Conservation (phyloP, 2,888 invertebrate species). For the Odontocolon sp. region DNA sequence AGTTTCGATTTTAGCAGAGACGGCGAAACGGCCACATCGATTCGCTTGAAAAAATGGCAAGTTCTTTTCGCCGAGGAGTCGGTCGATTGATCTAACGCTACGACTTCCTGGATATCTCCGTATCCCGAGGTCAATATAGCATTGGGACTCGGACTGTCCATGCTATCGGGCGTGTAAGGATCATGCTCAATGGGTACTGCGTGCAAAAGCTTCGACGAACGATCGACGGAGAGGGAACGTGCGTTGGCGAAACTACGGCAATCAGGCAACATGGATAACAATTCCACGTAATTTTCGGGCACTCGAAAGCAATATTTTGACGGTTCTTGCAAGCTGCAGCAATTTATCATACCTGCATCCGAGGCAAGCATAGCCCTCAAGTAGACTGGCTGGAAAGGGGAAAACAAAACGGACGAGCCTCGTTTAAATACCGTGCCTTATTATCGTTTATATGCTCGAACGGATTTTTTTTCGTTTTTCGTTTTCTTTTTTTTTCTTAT, state of each 20-base stretch:
- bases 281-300: conserved; percentile 75
- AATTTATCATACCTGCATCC: conserved; percentile 89
- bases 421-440: conserved; percentile 56
- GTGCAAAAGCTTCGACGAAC: conserved; percentile 82
- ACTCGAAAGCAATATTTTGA: conserved; percentile 79
- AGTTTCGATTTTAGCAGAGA: conserved; percentile 75
- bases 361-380: conserved; percentile 86
- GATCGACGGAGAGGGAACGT: conserved; percentile 71
- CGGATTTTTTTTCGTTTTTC: conserved; percentile 4
- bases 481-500: conserved; percentile 6
- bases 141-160: conserved; percentile 88
- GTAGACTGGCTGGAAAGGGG: conserved; percentile 89
- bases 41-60: conserved; percentile 51
- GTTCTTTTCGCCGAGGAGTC: conserved; percentile 37
- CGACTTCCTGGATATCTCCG: conserved; percentile 64
- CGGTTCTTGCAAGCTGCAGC: conserved; percentile 82
- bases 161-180: conserved; percentile 92
- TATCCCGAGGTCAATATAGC: conserved; percentile 62
- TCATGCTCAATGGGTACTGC: conserved; percentile 83
- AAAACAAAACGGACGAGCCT: conserved; percentile 58
- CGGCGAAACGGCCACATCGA: conserved; percentile 76
- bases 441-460: too few species aligned
- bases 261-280: conserved; percentile 78
- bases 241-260: conserved; percentile 79
- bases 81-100: conserved; percentile 65